Conservation (phyloP, 2,797 vertebrate species). For the Eurystomus glaucurus region DNA sequence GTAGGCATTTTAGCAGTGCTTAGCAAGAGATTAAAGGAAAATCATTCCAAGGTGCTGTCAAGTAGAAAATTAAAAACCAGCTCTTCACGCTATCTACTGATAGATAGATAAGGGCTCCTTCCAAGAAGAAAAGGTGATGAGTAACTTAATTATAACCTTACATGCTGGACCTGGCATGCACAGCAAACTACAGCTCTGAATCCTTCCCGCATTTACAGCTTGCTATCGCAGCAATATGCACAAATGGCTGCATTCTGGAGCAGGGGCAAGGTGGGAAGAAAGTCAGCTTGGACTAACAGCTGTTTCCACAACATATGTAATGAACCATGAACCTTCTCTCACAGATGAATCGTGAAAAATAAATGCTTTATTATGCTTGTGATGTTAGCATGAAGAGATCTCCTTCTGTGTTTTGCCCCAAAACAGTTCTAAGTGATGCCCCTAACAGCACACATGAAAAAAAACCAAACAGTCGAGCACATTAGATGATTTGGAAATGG, state of each 20-base stretch:
- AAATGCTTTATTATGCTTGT: neutral
- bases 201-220: fast-evolving
- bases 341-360: neutral
- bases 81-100: slow-evolving; percentile 8
- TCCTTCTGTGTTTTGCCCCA: neutral
- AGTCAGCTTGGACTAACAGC: neutral
- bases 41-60: slow-evolving; percentile 52
- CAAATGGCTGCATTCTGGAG: neutral
- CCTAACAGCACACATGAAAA: neutral
- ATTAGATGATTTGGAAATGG: neutral
- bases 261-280: neutral
- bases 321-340: neutral
- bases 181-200: neutral
- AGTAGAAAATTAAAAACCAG: slow-evolving; percentile 62
- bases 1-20: slow-evolving; percentile 43
- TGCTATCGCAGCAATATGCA: fast-evolving
- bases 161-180: neutral
- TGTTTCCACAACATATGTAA: fast-evolving
- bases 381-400: neutral
- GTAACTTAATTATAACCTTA: slow-evolving; percentile 1
- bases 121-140: slow-evolving; percentile 10
- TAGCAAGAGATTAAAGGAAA: slow-evolving; percentile 57
- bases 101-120: neutral
- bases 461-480: neutral
- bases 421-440: neutral